A percentile compares a stretch with the other conserved stretches of the same genome.
These are phyloP conservation scores for Numenius arquata DNA, from an alignment of 2,113 vertebrate genomes.

Conservation along the genomic window DNA sequence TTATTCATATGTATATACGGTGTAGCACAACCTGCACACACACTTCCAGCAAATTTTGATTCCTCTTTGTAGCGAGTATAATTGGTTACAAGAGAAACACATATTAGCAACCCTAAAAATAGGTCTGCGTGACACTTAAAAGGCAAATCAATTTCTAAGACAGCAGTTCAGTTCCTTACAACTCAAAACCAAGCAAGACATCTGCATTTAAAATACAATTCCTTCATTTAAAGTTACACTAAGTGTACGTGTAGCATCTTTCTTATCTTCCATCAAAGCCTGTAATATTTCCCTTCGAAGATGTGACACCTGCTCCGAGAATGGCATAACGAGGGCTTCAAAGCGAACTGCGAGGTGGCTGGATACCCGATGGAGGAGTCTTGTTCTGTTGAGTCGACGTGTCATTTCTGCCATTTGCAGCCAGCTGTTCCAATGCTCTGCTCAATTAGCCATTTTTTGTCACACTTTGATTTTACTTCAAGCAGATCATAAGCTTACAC, in stretches of 20 bases:
- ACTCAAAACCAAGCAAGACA: neutral
- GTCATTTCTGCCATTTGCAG: neutral
- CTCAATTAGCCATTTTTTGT: neutral
- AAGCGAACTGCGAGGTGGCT: neutral
- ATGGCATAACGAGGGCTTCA: neutral
- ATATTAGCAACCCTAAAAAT: neutral
- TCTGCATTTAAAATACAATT: neutral
- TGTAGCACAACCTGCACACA: neutral
- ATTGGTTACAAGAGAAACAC: neutral
- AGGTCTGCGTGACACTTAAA: neutral
- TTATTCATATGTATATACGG: rapidly evolving
- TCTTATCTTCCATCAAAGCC: neutral
- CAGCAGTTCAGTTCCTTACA: neutral
- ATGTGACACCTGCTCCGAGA: neutral
- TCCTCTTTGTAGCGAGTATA: neutral
- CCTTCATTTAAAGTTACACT: neutral
- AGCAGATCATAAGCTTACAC: neutral
- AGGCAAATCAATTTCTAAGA: neutral
- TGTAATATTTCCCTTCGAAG: neutral
- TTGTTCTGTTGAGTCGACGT: neutral
- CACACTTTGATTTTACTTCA: neutral
- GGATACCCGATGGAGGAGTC: neutral
- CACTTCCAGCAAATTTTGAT: neutral
- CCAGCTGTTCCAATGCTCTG: neutral
- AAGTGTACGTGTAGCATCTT: neutral